Base-by-base conservation (phyloP, 2,797 vertebrate genomes). In the Pachyuromys duprasi region DNA sequence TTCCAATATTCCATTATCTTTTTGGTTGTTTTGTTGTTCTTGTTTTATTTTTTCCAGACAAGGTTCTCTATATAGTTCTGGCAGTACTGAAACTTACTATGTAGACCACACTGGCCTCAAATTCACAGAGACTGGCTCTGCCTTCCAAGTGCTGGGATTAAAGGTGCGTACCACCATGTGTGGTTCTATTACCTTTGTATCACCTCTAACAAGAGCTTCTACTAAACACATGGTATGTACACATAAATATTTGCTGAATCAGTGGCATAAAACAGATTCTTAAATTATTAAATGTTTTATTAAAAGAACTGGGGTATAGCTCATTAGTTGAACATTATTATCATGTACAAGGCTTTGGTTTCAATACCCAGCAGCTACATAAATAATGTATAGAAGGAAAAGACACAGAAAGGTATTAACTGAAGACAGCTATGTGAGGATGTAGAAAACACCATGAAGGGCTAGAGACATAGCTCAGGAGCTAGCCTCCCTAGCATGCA, bases 261-360 rank as follows among this genome's bases (percentile, higher is more conserved):
- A 63, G 31, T 20, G 53, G 6, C 63, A 92, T 70, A 94, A 91
- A 36, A 26, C 33, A 26, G 55, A 82, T 39, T 12, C 57, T n/a
- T 79, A 55, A 75, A 74, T 83, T 91, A 88, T 18, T 95, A 60
- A 91, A 69, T 63, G 12, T 65, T 55, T 55, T 69, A 79, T 79
- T 67, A 90, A 60, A 55, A 36, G 24, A 3, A 8, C 26, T 57
- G 63, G 33, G 76, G 26, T 79, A 57, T n/a, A 79, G 31, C 76
- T 79, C 76, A n/a, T 8, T 79, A 79, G 76, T n/a, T n/a, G 76
- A 57, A n/a, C 33, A 49, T n/a, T 18, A 20, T 78, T 22, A 8
- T 20, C 53, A 57, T 24, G 49, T 79, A 2, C 49, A 55, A 55
- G 49, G 15, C 76, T 79, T 53, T 55, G 45, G 49, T 53, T 33